A percentile compares a stretch with the other conserved stretches of the same genome.
phyloP scores from a whole-genome alignment of 2,113 vertebrate species.

The Trochalopteron elliotii region DNA sequence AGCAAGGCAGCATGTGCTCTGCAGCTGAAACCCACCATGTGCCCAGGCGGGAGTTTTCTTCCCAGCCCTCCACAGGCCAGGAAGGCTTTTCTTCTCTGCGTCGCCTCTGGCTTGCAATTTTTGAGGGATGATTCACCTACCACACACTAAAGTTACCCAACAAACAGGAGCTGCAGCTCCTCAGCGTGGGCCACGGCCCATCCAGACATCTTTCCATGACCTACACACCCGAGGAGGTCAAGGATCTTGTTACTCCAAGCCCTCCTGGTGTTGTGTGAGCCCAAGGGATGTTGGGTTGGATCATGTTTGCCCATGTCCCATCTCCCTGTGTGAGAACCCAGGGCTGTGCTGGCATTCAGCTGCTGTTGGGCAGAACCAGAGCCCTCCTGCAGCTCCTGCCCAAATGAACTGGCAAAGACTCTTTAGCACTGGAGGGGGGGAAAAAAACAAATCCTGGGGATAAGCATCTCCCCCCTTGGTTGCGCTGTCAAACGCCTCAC shows the following conservation, averaged over 20 bases:
- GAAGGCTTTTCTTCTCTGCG: neutral
- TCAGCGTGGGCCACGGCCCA: neutral
- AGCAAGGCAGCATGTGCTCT: constrained; percentile 39
- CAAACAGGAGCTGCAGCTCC: neutral
- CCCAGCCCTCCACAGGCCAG: neutral
- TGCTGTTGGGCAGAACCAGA: neutral
- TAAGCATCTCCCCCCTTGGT: neutral
- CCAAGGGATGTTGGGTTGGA: neutral
- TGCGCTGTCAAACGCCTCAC: neutral
- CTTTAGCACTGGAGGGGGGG: rapidly evolving
- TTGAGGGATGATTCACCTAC: constrained; percentile 61
- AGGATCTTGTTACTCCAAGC: neutral
- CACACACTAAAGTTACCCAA: constrained; percentile 23
- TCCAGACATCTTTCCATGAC: neutral
- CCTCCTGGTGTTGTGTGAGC: neutral
- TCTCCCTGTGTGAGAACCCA: neutral
- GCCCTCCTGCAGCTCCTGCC: neutral
- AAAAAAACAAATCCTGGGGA: too few relatives aligned
- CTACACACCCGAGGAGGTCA: neutral
- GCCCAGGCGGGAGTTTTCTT: neutral
- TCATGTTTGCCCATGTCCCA: neutral
- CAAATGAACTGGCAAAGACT: neutral
- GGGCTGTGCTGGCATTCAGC: neutral
- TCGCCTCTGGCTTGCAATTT: constrained; percentile 37
- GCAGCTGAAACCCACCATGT: constrained; percentile 28